Conservation (phyloP, 2,113 vertebrate species). For the Todiramphus chloris region DNA sequence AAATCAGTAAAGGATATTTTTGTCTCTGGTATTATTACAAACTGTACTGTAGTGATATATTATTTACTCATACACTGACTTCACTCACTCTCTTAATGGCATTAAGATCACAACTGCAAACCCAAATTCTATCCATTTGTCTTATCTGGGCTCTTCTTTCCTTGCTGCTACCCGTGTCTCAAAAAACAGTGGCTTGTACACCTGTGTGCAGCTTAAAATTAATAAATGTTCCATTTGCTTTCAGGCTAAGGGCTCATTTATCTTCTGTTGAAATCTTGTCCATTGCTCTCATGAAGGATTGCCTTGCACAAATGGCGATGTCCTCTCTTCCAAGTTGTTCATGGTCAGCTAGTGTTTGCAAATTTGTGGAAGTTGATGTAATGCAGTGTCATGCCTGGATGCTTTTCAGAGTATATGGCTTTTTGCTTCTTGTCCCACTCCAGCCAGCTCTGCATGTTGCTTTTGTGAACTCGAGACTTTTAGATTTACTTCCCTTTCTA, state of each 20-base stretch:
- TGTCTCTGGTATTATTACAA: not conserved
- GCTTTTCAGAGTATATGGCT: not conserved
- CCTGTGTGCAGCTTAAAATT: not conserved
- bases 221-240: constrained; percentile 28
- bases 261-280: not conserved
- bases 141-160: not conserved
- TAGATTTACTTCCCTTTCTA: not conserved
- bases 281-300: not conserved
- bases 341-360: not conserved
- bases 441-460: not conserved
- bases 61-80: constrained; percentile 5
- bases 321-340: not conserved
- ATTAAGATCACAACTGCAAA: not conserved
- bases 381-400: fast-evolving
- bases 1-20: not conserved
- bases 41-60: not conserved
- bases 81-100: not conserved
- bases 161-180: not conserved
- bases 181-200: not conserved
- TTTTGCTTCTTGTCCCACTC: not conserved
- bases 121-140: not conserved
- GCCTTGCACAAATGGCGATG: not conserved
- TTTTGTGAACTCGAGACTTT: not conserved
- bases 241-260: not conserved
- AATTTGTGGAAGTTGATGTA: not conserved